Evolutionary conservation across 2,888 invertebrate species (phyloP).

Genomic region (Chaitophorus viminalis): DNA sequence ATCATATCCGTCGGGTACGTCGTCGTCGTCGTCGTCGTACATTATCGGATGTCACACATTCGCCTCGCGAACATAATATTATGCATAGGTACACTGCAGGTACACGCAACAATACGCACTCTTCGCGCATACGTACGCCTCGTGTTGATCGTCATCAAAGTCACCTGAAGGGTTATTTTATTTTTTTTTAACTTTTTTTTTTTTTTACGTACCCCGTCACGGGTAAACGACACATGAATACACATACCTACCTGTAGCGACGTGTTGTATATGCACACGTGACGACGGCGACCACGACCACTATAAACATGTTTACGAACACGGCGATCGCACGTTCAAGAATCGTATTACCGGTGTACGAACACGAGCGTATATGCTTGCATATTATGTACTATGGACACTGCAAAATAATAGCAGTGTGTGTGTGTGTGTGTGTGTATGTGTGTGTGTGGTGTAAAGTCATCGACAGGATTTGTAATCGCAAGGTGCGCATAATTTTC

Average conservation of each 20-base stretch:
- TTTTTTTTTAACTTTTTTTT: no score
- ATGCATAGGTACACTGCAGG: background rate
- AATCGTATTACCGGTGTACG: conserved; percentile 57
- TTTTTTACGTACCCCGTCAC: background rate
- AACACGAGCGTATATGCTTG: no score
- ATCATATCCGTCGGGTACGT: no score
- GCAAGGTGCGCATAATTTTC: conserved; percentile 23
- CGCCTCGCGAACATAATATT: background rate
- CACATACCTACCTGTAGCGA: no score
- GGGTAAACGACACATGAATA: background rate
- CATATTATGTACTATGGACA: no score
- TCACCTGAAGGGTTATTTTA: background rate
- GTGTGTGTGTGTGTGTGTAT: no score
- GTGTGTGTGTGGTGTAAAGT: background rate
- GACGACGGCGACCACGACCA: conserved; percentile 1
- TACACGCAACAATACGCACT: background rate
- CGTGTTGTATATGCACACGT: no score
- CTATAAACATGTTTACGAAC: background rate
- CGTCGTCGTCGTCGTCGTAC: no score
- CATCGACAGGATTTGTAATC: conserved; percentile 47
- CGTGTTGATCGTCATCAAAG: background rate
- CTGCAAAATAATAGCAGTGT: background rate
- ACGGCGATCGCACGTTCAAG: conserved; percentile 4
- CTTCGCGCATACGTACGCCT: background rate
- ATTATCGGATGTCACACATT: no score